A percentile compares a stretch with the other conserved stretches of the same genome.
Evolutionary conservation across 2,113 vertebrate genomes (phyloP).

Genomic region (Hydropotes inermis): DNA sequence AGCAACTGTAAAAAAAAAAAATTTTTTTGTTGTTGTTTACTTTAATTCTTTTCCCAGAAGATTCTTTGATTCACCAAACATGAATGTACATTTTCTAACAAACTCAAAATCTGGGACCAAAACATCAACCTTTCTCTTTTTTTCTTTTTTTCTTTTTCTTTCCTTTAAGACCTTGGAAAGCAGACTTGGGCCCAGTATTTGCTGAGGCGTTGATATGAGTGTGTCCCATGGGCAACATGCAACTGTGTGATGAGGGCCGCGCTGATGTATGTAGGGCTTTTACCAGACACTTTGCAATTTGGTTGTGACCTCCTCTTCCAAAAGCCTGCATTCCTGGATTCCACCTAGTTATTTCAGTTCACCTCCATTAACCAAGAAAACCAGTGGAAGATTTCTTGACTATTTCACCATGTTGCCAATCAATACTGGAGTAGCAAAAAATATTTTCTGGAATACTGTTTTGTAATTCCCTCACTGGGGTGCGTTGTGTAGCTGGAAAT

Average conservation of each 20-base stretch:
- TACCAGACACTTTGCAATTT: conserved; percentile 74
- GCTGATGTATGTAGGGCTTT: conserved; percentile 74
- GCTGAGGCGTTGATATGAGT: conserved; percentile 60
- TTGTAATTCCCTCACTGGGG: conserved; percentile 86
- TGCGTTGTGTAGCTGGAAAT: conserved; percentile 82
- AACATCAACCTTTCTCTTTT: conserved; percentile 56
- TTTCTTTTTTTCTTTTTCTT: conserved; percentile 1
- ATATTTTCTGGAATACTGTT: conserved; percentile 89
- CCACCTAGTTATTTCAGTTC: conserved; percentile 78
- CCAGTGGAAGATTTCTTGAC: conserved; percentile 82
- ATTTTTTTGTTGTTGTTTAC: conserved; percentile 82
- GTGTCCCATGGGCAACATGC: conserved; percentile 62
- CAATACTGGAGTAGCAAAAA: conserved; percentile 89
- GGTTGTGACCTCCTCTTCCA: conserved; percentile 79
- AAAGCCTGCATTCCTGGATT: conserved; percentile 73
- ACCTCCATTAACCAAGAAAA: conserved; percentile 81
- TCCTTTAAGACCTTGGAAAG: conserved; percentile 78
- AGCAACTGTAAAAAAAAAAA: conserved; percentile 75
- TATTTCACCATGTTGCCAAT: conserved; percentile 89
- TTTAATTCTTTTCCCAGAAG: conserved; percentile 85
- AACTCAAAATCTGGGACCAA: conserved; percentile 92
- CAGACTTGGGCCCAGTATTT: conserved; percentile 67
- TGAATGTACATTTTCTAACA: conserved; percentile 96
- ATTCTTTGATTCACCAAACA: conserved; percentile 86
- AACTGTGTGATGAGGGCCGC: conserved; percentile 66